Evolutionary conservation across 2,113 vertebrate genomes (phyloP), one percentile per base, ranked within the genome.

Genomic region (Takifugu flavidus): DNA sequence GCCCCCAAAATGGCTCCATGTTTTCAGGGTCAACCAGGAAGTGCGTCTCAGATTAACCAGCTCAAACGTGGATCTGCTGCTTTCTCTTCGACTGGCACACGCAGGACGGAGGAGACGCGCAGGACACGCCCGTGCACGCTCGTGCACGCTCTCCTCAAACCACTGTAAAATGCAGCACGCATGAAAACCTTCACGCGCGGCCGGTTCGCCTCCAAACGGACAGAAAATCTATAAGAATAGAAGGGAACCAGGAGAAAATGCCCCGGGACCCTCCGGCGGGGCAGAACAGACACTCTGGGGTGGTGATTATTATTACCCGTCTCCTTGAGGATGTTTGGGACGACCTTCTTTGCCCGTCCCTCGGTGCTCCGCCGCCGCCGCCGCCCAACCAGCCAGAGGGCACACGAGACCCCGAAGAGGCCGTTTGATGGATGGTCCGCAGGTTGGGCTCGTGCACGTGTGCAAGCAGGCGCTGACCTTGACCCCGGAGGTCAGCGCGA

Each of bases 271-370:
- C 28, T 31, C 52, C 49, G 26, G 52, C 28, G 39, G 34, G 50
- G 27, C 20, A 28, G 57, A 68, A 52, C 49, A 25, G 44, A 78
- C 47, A 49, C 12, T 27, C 49, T 52, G 44, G 55, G 15, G 74
- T 45, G 65, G 76, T 66, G 82, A 79, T 87, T 74, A 84, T 87
- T 82, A 89, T 86, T 81, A 75, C 75, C 69, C 34, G 31, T 86
- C 82, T 84, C 66, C 75, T 84, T 82, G 74, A 63, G 60, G 72
- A 72, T 71, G 68, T 82, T 66, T 65, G 78, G 62, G 72, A 62
- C 81, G 82, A 89, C 87, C 84, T 86, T 86, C 75, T 54, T 47
- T 76, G 77, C 72, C 66, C 28, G 15, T 72, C 73, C 77, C 77
- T 65, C 61, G 20, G 75, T 67, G 78, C 67, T 75, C 45, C 58